A percentile compares a stretch with the other conserved stretches of the same genome.
Evolutionary conservation across 2,888 invertebrate species (phyloP).

Genomic region (Mesorhabditis sp.): DNA sequence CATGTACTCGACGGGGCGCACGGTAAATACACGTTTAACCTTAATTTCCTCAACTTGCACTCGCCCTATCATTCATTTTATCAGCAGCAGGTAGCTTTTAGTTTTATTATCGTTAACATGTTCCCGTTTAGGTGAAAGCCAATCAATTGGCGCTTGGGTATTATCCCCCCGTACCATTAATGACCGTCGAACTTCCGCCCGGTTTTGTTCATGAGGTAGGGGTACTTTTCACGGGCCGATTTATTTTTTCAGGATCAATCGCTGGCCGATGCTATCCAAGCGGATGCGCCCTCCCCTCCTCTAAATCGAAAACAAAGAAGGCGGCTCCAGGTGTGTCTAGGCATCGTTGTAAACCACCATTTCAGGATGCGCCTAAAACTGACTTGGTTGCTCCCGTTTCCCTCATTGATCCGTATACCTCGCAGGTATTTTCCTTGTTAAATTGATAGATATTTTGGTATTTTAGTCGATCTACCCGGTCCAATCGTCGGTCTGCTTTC

Average conservation of each 20-base stretch:
- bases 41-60: not conserved
- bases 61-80: not conserved
- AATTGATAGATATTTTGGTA: too few species aligned
- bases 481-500: too few species aligned
- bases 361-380: too few species aligned
- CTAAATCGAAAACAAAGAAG: slow-evolving; percentile 31
- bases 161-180: not conserved
- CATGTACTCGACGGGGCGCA: not conserved
- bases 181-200: not conserved
- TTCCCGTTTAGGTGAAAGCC: not conserved
- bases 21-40: not conserved
- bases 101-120: not conserved
- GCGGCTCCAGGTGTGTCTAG: slow-evolving; percentile 17
- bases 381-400: not conserved
- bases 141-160: not conserved
- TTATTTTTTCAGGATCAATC: too few species aligned
- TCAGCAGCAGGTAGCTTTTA: not conserved
- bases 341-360: too few species aligned
- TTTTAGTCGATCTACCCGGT: too few species aligned
- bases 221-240: too few species aligned
- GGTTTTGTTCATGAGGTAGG: not conserved
- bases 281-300: slow-evolving; percentile 8
- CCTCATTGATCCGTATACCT: not conserved
- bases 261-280: not conserved
- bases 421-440: not conserved